Conservation (phyloP, 2,888 invertebrate genomes). For the Asteroscopus sphinx region DNA sequence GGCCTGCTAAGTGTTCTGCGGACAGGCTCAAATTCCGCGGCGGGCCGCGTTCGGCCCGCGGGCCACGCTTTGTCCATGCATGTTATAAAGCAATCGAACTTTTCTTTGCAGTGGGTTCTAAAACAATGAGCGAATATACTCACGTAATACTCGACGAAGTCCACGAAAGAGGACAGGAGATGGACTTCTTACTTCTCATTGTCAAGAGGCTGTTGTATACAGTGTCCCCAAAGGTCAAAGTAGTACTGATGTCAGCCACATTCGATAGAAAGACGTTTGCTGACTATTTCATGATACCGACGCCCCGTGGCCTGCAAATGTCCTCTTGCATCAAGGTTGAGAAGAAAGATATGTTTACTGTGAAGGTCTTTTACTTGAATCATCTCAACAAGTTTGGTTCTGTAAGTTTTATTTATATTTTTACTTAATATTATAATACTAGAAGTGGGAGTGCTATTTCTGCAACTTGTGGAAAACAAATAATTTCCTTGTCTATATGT, state of each 20-base stretch:
- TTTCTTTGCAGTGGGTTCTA: constrained; percentile 87
- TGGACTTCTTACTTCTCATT: constrained; percentile 96
- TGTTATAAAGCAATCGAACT: neutral
- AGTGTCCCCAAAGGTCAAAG: constrained; percentile 77
- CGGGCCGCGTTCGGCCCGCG: no score
- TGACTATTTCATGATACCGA: constrained; percentile 89
- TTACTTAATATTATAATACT: neutral
- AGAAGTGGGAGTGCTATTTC: no score
- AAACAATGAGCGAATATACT: constrained; percentile 94
- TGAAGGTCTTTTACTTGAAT: constrained; percentile 92
- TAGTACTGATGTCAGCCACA: constrained; percentile 98
- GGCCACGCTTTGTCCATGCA: no score
- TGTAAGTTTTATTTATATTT: constrained; percentile 72
- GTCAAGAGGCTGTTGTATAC: constrained; percentile 94
- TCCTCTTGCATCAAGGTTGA: constrained; percentile 84
- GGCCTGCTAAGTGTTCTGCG: no score
- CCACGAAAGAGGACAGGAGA: constrained; percentile 97
- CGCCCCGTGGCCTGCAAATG: constrained; percentile 66
- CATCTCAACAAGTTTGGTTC: constrained; percentile 82
- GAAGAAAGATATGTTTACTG: constrained; percentile 85
- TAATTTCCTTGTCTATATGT: no score
- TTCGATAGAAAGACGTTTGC: constrained; percentile 93
- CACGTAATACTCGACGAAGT: constrained; percentile 98
- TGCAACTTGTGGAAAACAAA: no score
- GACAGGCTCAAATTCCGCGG: no score